Evolutionary conservation across 2,797 vertebrate genomes (phyloP).

Genomic region (Ataeniobius toweri): DNA sequence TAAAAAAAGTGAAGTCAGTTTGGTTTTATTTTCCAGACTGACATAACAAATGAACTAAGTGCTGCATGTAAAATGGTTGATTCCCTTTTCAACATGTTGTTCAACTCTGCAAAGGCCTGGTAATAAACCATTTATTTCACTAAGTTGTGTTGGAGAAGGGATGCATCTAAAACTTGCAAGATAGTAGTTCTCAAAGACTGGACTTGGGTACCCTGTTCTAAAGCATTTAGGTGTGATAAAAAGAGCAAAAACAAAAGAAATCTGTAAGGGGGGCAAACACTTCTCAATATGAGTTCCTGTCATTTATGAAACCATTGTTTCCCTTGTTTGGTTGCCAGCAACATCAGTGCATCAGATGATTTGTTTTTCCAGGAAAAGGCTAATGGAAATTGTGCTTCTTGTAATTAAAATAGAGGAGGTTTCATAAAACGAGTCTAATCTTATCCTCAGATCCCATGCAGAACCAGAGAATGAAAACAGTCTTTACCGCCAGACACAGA

Average conservation of each 20-base stretch:
- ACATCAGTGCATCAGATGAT: not conserved
- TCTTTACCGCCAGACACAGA: not conserved
- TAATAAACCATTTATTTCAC: not conserved
- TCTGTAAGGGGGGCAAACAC: not conserved
- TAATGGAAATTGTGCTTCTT: not conserved
- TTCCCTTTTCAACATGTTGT: not conserved
- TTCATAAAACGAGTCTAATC: not conserved
- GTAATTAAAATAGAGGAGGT: not conserved
- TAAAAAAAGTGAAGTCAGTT: not conserved
- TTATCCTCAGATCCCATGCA: not conserved
- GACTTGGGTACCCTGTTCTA: not conserved
- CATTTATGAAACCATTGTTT: not conserved
- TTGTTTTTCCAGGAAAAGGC: not conserved
- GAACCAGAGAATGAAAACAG: not conserved
- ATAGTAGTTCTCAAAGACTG: not conserved
- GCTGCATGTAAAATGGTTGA: not conserved
- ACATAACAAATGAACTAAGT: not conserved
- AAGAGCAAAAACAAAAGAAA: not conserved
- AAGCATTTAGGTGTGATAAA: not conserved
- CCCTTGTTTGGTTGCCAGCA: not conserved
- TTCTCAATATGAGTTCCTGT: not conserved
- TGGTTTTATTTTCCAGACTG: not conserved
- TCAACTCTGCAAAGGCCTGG: not conserved
- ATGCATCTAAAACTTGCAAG: not conserved
- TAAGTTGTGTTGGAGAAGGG: not conserved